phyloP scores from a whole-genome alignment of 2,797 vertebrate species.

The Microctenopoma steveboyesi region DNA sequence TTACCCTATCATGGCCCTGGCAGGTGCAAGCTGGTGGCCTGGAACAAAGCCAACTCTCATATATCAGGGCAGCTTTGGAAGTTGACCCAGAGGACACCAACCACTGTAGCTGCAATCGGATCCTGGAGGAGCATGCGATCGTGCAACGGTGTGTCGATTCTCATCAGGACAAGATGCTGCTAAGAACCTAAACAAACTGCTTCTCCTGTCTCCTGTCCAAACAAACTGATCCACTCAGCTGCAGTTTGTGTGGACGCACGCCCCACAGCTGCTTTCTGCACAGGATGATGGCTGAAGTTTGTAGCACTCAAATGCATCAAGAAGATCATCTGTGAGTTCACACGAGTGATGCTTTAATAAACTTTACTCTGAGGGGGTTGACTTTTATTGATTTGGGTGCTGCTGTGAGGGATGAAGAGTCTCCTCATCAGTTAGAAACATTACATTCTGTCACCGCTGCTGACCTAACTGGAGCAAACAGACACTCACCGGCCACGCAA shows the following conservation, averaged over 20 bases:
- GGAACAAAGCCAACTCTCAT: conserved; percentile 70
- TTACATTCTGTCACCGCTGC: background rate
- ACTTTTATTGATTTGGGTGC: background rate
- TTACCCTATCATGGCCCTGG: conserved; percentile 54
- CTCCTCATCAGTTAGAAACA: background rate
- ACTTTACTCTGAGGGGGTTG: too few species aligned
- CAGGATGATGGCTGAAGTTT: background rate
- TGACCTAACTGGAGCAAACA: background rate
- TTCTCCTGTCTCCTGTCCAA: too few species aligned
- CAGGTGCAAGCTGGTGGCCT: conserved; percentile 64
- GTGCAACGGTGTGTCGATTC: conserved; percentile 45
- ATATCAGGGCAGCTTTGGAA: conserved; percentile 66
- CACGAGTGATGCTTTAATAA: background rate
- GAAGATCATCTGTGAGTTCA: background rate
- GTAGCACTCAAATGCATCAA: background rate
- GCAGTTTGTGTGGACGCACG: background rate
- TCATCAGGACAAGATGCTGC: conserved; percentile 34
- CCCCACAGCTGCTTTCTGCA: background rate
- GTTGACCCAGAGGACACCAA: conserved; percentile 62
- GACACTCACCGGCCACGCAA: conserved; percentile 95
- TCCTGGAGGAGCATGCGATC: conserved; percentile 38
- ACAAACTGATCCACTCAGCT: background rate
- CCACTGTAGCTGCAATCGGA: conserved; percentile 60
- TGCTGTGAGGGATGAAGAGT: background rate
- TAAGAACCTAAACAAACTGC: background rate